Base-by-base conservation (phyloP, 2,113 vertebrate species). In the Myanophis thanlyinensis region DNA sequence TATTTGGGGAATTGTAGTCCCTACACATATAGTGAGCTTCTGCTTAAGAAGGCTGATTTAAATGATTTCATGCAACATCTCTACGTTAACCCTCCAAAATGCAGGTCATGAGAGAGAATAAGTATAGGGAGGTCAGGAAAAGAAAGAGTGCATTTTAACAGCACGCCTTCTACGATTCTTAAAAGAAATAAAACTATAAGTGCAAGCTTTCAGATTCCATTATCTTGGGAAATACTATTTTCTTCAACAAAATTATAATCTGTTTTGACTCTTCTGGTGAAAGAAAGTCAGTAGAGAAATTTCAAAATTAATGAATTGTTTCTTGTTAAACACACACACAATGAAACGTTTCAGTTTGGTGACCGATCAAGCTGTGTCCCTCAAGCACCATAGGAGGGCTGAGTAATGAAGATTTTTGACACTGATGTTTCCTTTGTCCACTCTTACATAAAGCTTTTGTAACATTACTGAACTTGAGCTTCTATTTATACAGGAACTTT, bases 401-500 rank as follows among this genome's bases (percentile, higher is more conserved):
- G n/a, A 6, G 13, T 1, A 0, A 92, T 88, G 85, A 12, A 52
- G 87, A 0, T 18, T 94, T 94, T 30, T 89, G 94, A 94, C 40
- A 25, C 51, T 4, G 1, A 8, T 0, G 5, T 91, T 89, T 95
- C 92, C 91, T 40, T 54, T 88, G 30, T 90, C 20, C 2, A 86
- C 44, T 89, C 52, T 95, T 84, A 94, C 11, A 62, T 1, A 80
- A 40, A 88, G 22, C 52, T 87, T 90, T 6, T 93, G 22, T 91
- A 84, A 90, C 48, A 49, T 8, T 91, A 92, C 84, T 53, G 90
- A 93, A 2, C 47, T 89, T 89, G 35, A 95, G 89, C 12, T 1
- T 93, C 80, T 91, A 59, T 89, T 93, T 93, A 11, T 93, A 88
- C 89, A 90, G 12, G 15, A 84, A 91, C 8, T 90, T 94, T 95